Conservation (phyloP, 2,888 invertebrate species). For the Suillia variegata region DNA sequence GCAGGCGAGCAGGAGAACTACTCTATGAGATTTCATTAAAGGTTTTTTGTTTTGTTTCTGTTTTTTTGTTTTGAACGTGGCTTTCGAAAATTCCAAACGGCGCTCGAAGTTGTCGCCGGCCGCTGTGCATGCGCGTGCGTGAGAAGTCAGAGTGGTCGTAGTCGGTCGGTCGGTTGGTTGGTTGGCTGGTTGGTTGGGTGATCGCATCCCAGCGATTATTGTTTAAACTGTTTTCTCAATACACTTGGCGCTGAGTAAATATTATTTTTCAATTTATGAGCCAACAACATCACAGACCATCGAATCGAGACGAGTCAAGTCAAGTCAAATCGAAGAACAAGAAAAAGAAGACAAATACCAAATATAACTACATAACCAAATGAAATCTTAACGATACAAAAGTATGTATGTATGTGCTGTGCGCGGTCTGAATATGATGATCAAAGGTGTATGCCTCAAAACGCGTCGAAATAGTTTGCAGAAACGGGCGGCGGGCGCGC, state of each 20-base stretch:
- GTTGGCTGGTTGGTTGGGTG: conserved; percentile 17
- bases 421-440: neutral
- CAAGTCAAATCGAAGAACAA: too few relatives aligned
- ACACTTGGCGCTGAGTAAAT: conserved; percentile 50
- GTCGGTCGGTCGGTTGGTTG: too few relatives aligned
- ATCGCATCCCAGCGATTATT: conserved; percentile 48
- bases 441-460: neutral
- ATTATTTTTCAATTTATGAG: conserved; percentile 54
- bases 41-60: too few relatives aligned
- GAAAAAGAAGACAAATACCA: neutral
- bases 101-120: neutral
- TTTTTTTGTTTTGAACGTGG: too few relatives aligned
- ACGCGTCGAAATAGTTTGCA: too few relatives aligned
- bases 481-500: neutral
- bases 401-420: neutral
- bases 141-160: neutral
- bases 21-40: neutral
- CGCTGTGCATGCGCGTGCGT: neutral
- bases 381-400: neutral
- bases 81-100: conserved; percentile 1
- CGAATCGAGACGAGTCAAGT: too few relatives aligned
- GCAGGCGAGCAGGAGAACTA: neutral
- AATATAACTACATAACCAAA: neutral
- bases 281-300: too few relatives aligned
- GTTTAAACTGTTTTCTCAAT: conserved; percentile 49